Conservation (phyloP, 2,888 invertebrate genomes). For the Spisula subtruncata region DNA sequence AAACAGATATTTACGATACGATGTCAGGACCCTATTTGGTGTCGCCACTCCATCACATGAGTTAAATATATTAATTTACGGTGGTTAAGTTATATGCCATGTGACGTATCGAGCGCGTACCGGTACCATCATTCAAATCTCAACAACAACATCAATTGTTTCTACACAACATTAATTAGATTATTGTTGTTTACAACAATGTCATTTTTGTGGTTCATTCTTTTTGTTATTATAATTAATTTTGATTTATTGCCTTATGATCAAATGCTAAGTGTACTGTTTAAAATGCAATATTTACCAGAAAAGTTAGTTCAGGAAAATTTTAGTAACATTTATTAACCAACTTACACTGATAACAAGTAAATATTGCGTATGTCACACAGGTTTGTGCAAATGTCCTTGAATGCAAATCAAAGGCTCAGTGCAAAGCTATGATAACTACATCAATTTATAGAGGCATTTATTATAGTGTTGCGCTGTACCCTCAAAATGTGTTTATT, state of each 20-base stretch:
- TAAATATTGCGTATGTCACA: too few relatives aligned
- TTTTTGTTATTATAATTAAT: too few relatives aligned
- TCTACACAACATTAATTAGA: not conserved
- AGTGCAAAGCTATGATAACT: not conserved
- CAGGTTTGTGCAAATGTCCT: too few relatives aligned
- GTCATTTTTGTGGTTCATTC: not conserved
- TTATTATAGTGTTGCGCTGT: too few relatives aligned
- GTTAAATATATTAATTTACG: not conserved
- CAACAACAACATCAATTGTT: not conserved
- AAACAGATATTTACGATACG: not conserved
- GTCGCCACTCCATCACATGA: not conserved
- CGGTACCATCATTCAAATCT: slow-evolving; percentile 12
- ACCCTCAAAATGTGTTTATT: too few relatives aligned
- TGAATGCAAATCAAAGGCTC: too few relatives aligned
- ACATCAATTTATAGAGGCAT: too few relatives aligned
- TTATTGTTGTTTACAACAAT: not conserved
- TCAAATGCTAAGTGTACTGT: too few relatives aligned
- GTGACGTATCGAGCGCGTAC: not conserved
- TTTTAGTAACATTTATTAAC: too few relatives aligned
- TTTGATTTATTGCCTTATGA: not conserved
- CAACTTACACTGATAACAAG: too few relatives aligned
- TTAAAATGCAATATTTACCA: too few relatives aligned
- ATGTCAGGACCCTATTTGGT: not conserved
- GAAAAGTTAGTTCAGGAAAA: too few relatives aligned
- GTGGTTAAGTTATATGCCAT: not conserved